Percentiles rank a stretch among this genome's conserved stretches.
Conservation (phyloP, 2,113 vertebrate genomes). For the Hirundichthys speculiger region DNA sequence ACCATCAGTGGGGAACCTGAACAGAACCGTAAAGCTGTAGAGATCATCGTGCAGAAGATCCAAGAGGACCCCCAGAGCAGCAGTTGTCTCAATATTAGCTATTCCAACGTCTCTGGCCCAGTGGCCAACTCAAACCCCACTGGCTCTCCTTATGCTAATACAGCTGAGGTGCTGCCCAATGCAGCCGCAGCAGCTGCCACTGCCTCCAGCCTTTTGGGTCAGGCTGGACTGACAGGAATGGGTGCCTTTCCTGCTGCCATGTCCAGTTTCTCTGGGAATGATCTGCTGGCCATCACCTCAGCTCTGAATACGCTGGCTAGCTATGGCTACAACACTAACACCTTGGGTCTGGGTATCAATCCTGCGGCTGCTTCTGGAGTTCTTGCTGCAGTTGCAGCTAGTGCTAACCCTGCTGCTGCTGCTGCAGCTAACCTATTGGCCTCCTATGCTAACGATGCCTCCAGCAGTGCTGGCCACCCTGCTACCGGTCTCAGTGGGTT, state of each 20-base stretch:
- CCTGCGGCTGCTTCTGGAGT: slow-evolving; percentile 91
- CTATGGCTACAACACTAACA: slow-evolving; percentile 95
- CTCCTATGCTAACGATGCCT: slow-evolving; percentile 89
- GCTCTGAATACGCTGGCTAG: slow-evolving; percentile 94
- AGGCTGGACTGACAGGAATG: slow-evolving; percentile 87
- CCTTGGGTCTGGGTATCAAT: slow-evolving; percentile 91
- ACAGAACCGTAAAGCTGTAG: slow-evolving; percentile 92
- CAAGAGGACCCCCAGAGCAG: slow-evolving; percentile 96
- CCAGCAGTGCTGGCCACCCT: slow-evolving; percentile 80
- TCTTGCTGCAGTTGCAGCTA: slow-evolving; percentile 89
- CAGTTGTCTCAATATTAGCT: slow-evolving; percentile 96
- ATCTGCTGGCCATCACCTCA: slow-evolving; percentile 93
- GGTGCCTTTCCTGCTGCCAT: slow-evolving; percentile 89
- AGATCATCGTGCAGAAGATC: slow-evolving; percentile 95
- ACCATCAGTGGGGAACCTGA: slow-evolving; percentile 92
- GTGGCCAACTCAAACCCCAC: slow-evolving; percentile 97
- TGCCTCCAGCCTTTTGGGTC: slow-evolving; percentile 89
- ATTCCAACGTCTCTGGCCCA: slow-evolving; percentile 92
- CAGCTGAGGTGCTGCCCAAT: slow-evolving; percentile 87
- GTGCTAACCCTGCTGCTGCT: slow-evolving; percentile 89
- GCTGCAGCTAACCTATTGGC: slow-evolving; percentile 91
- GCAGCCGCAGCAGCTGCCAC: slow-evolving; percentile 86
- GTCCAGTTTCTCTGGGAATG: slow-evolving; percentile 92
- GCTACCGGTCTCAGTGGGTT: slow-evolving; percentile 85
- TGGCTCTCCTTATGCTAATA: slow-evolving; percentile 92